Evolutionary conservation across 2,113 vertebrate genomes (phyloP), one percentile per base, ranked within the genome.

Genomic region (Hylia prasina): DNA sequence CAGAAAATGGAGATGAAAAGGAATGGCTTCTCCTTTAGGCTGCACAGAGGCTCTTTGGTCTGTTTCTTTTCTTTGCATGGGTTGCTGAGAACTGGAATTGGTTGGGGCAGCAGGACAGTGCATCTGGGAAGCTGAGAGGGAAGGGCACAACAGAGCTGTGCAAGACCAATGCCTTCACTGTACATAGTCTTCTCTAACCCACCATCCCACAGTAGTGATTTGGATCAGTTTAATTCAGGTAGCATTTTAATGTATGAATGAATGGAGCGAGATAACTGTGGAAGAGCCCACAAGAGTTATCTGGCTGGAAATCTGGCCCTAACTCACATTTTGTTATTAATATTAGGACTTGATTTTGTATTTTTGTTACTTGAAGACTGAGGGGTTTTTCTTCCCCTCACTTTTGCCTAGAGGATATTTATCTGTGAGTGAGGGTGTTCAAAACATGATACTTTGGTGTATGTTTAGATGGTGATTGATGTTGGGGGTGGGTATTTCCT

Each of bases 401-500:
- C 3, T 4, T 85, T 69, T 85, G 25, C 31, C 24, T 71, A 3
- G 82, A 24, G 35, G 53, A 11, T 87, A 50, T 79, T 86, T 90
- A 1, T 2, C 23, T 70, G 7, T 75, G 61, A 68, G 33, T 45
- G n/a, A 85, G 44, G 31, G 13, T 60, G 30, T 89, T 80, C 50
- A 87, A 77, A 95, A 69, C 48, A 35, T 65, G 81, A 48, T 31
- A 9, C 51, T 69, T 76, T 24, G 33, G 28, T 68, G 22, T 77
- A 54, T 80, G 39, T 76, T 91, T 86, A 91, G 70, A 73, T 70
- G 66, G 39, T 87, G 83, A 75, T 94, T 91, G 91, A 47, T 87
- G 64, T 15, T 71, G 87, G 66, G 42, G 76, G 70, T 81, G 68
- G 86, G 8, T 79, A 82, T 91, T 96, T 95, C 95, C 92, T 94